phyloP scores from a whole-genome alignment of 1,140 invertebrate genomes.

The Drosophila lacertosa region DNA sequence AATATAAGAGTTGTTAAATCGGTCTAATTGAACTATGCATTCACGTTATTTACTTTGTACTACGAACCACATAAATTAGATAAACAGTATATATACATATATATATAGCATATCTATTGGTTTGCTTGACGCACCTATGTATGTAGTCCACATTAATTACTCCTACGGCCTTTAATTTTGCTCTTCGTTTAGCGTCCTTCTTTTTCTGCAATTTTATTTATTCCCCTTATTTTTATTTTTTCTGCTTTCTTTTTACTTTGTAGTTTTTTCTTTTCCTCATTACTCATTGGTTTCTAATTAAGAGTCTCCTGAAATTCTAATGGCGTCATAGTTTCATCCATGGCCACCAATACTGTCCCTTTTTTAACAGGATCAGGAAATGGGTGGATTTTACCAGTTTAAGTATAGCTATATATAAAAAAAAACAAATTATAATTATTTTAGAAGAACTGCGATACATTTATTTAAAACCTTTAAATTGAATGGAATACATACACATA shows the following conservation, averaged over 20 bases:
- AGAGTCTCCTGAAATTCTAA: slow-evolving; percentile 84
- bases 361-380: slow-evolving; percentile 85
- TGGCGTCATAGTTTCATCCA: slow-evolving; percentile 85
- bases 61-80: too few species aligned
- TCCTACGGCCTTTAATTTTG: slow-evolving; percentile 75
- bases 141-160: slow-evolving; percentile 72
- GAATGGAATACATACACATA: too few species aligned
- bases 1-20: too few species aligned
- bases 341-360: slow-evolving; percentile 85
- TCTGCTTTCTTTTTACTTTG: slow-evolving; percentile 68
- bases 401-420: slow-evolving; percentile 79
- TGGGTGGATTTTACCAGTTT: slow-evolving; percentile 85
- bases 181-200: slow-evolving; percentile 63
- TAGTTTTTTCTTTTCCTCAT: slow-evolving; percentile 67
- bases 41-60: too few species aligned
- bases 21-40: too few species aligned
- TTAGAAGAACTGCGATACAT: too few species aligned
- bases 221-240: slow-evolving; percentile 60
- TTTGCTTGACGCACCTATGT: slow-evolving; percentile 50
- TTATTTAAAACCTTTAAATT: too few species aligned
- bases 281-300: slow-evolving; percentile 76
- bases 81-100: too few species aligned
- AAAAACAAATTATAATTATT: too few species aligned
- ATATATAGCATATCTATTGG: slow-evolving; percentile 62
- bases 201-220: slow-evolving; percentile 62